Percentiles rank a stretch among this genome's conserved stretches.
Evolutionary conservation across 1,140 invertebrate genomes (phyloP).

Genomic region (Leptinotarsa texana): DNA sequence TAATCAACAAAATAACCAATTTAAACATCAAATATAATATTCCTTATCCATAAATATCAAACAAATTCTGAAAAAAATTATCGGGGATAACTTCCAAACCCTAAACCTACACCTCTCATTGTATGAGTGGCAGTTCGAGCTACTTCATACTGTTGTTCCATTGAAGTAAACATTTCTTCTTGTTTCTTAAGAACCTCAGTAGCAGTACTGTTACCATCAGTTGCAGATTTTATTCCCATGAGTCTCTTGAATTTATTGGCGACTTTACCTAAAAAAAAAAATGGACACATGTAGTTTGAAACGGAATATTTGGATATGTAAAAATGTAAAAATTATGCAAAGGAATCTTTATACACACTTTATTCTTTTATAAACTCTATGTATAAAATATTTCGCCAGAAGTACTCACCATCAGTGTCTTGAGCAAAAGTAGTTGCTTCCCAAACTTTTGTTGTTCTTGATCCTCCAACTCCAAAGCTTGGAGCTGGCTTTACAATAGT

Average conservation of each 20-base stretch:
- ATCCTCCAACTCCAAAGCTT: constrained; percentile 29
- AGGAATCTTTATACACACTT: too few relatives aligned
- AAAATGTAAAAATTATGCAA: too few relatives aligned
- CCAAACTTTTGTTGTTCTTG: constrained; percentile 71
- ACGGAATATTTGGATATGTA: too few relatives aligned
- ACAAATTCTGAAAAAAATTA: constrained; percentile 37
- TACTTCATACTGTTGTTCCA: constrained; percentile 94
- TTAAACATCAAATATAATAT: neutral
- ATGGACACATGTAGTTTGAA: too few relatives aligned
- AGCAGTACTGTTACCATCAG: constrained; percentile 52
- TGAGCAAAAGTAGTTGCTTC: constrained; percentile 82
- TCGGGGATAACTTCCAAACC: constrained; percentile 63
- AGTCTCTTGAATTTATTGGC: constrained; percentile 93
- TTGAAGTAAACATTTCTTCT: constrained; percentile 86
- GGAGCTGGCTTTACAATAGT: constrained; percentile 45
- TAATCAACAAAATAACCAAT: neutral
- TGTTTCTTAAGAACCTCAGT: constrained; percentile 77
- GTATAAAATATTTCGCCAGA: neutral
- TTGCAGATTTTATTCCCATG: constrained; percentile 87
- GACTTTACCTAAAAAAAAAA: constrained; percentile 62
- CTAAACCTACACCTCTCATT: constrained; percentile 88
- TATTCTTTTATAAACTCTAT: too few relatives aligned
- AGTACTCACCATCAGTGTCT: constrained; percentile 76
- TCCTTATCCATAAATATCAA: constrained; percentile 22
- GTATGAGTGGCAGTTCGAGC: constrained; percentile 92